Conservation (phyloP, 2,797 vertebrate species). For the Lagocephalus sceleratus region DNA sequence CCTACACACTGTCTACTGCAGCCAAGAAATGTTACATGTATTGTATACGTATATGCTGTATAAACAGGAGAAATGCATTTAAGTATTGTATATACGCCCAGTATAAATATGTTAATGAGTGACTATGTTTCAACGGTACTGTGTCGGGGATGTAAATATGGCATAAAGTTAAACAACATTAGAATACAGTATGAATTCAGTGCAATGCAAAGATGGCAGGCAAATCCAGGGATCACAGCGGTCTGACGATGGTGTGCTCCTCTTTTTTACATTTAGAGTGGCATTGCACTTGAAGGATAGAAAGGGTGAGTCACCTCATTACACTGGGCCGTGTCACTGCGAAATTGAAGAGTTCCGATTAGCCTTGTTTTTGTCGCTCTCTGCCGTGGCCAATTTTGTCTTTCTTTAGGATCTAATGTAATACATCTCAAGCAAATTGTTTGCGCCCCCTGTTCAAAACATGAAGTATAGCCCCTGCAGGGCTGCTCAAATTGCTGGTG, state of each 20-base stretch:
- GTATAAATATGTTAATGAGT: too few species aligned
- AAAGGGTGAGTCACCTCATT: constrained; percentile 61
- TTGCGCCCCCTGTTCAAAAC: constrained; percentile 64
- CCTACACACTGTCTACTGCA: too few species aligned
- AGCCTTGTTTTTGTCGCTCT: constrained; percentile 60
- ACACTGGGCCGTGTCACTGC: constrained; percentile 62
- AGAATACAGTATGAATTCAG: too few species aligned
- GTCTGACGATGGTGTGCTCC: constrained; percentile 30
- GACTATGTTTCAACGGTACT: too few species aligned
- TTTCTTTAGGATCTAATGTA: constrained; percentile 65
- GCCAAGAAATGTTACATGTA: too few species aligned
- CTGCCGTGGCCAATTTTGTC: constrained; percentile 61
- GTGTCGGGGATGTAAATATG: too few species aligned
- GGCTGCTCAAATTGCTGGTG: constrained; percentile 58
- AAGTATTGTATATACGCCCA: too few species aligned
- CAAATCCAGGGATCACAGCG: constrained; percentile 23
- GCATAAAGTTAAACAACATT: too few species aligned
- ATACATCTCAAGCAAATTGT: constrained; percentile 75
- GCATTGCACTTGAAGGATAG: constrained; percentile 38
- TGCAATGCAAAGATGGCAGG: not conserved
- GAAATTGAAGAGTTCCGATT: constrained; percentile 75
- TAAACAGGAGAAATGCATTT: too few species aligned
- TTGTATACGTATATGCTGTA: too few species aligned
- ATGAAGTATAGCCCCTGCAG: constrained; percentile 54
- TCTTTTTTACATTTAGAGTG: constrained; percentile 32